Evolutionary conservation across 1,140 invertebrate species (phyloP), one percentile per base, ranked within the genome.

Genomic region (Phocides pigmalion): DNA sequence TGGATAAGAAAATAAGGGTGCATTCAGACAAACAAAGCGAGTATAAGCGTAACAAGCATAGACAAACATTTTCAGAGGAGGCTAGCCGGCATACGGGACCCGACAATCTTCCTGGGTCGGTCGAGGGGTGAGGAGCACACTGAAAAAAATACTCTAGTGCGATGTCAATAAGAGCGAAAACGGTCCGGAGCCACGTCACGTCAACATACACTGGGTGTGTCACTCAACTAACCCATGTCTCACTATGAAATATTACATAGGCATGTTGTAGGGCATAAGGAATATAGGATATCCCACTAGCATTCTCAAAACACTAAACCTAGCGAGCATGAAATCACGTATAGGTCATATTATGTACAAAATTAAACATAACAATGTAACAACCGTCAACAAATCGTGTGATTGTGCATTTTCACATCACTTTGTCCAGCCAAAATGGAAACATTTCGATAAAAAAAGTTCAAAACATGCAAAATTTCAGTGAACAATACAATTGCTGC

Each of bases 91-190:
- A 65, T 81, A 81, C 78, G 78, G 82, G 82, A 83, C 79, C 78
- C 81, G 81, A 82, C 76, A 73, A 81, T 77, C 84, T 86, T 84
- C 75, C 69, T 80, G 80, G 79, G 84, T 81, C 73, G 85, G 85
- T 84, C 82, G 82, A 82, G 84, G 84, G 85, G 85, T 87, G 84
- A 84, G 84, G 90, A 82, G 75, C 76, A 89, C 89, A 91, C 91
- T 92, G 91, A 91, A 92, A 91, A 89, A 91, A 89, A 92, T 84
- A 86, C 86, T 91, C 90, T 92, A 91, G 86, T 88, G 91, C 91
- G 87, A 88, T 79, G 81, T 88, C 80, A 84, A 87, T 87, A 87
- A 81, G 82, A 83, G 77, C 86, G 66, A 74, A 81, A 82, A 79
- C 65, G 66, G 80, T 82, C 78, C 82, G 80, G 80, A 42, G 64